Evolutionary conservation across 2,797 vertebrate species (phyloP).

Genomic region (Mastacembelus armatus): DNA sequence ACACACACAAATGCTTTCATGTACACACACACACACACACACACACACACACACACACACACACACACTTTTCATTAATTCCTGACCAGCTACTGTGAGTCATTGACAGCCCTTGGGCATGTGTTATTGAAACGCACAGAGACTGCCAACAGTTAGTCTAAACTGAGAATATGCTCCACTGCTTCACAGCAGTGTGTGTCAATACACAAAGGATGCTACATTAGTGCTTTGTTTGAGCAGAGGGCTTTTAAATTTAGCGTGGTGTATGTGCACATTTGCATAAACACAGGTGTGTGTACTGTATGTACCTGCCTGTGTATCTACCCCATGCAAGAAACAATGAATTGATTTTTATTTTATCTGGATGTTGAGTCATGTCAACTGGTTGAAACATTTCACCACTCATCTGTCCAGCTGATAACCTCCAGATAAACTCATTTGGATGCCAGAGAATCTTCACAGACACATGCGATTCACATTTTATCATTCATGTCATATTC

Average conservation of each 20-base stretch:
- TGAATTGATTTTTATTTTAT: neutral
- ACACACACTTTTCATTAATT: conserved; percentile 42
- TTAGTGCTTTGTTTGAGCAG: conserved; percentile 40
- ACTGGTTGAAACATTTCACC: too few species aligned
- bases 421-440: too few species aligned
- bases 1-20: conserved; percentile 14
- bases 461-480: too few species aligned
- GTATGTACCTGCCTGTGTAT: too few species aligned
- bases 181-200: conserved; percentile 46
- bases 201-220: conserved; percentile 37
- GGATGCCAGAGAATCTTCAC: too few species aligned
- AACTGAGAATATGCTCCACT: conserved; percentile 38
- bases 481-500: neutral
- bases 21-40: neutral
- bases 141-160: conserved; percentile 38
- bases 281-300: too few species aligned
- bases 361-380: too few species aligned
- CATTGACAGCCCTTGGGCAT: conserved; percentile 48
- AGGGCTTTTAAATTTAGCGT: conserved; percentile 16
- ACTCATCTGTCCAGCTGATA: too few species aligned
- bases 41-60: conserved; percentile 5
- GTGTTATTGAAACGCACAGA: conserved; percentile 63
- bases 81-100: conserved; percentile 49
- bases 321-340: neutral
- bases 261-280: conserved; percentile 8